Conservation (phyloP, 2,797 vertebrate genomes). For the Rhinichthys osculus region DNA sequence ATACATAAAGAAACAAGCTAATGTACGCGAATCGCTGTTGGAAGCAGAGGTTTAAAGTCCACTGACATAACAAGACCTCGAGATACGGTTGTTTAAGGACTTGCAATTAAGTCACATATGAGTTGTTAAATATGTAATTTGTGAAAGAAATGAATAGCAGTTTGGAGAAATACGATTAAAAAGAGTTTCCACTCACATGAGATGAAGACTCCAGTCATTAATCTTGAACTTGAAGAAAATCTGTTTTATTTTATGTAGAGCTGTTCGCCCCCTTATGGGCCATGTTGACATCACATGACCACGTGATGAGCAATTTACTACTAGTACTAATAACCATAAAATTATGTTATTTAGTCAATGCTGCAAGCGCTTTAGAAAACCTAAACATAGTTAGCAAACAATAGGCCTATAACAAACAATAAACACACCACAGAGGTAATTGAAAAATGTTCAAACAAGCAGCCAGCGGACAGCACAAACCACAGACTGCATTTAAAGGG, state of each 20-base stretch:
- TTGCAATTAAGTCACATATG: background rate
- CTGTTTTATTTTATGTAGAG: background rate
- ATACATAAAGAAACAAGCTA: background rate
- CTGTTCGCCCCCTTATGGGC: background rate
- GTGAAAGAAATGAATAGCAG: background rate
- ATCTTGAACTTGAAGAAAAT: background rate
- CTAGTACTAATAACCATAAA: too few species aligned
- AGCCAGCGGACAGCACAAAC: background rate
- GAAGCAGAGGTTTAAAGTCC: background rate
- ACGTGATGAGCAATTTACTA: too few species aligned
- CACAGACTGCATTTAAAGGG: background rate
- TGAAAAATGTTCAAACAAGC: background rate
- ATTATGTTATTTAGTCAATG: background rate
- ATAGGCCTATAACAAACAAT: too few species aligned
- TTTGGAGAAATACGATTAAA: background rate
- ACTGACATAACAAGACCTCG: background rate
- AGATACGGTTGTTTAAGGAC: background rate
- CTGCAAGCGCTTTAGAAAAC: background rate
- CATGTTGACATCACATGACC: background rate
- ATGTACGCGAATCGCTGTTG: background rate
- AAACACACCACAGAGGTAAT: too few species aligned
- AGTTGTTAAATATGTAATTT: background rate
- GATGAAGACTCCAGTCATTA: background rate
- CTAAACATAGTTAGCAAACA: too few species aligned
- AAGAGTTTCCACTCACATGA: too few species aligned